Conservation (phyloP, 1,140 invertebrate species). For the Batillaria attramentaria region DNA sequence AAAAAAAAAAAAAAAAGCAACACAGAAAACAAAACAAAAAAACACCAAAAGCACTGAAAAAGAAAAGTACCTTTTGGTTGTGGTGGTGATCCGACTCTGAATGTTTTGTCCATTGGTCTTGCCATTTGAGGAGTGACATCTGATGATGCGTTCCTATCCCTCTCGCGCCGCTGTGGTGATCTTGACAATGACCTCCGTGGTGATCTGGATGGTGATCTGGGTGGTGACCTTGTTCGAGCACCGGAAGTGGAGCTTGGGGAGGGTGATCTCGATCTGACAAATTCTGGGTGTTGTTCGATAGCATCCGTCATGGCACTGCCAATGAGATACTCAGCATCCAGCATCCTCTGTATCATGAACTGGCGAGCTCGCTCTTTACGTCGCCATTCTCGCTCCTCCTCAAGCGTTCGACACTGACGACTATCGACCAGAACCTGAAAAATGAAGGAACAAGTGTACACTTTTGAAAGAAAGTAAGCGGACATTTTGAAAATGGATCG, state of each 20-base stretch:
- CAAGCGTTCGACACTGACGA: not conserved
- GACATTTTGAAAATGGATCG: not conserved
- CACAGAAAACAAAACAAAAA: no score
- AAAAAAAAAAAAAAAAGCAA: no score
- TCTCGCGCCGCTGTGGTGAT: no score
- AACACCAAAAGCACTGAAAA: no score
- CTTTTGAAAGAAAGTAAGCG: not conserved
- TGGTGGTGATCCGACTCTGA: no score
- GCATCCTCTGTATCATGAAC: constrained; percentile 51
- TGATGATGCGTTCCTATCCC: no score
- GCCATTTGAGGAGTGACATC: no score
- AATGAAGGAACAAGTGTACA: not conserved
- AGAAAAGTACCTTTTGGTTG: no score
- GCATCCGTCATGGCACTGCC: constrained; percentile 51
- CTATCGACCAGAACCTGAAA: not conserved
- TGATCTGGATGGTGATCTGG: constrained; percentile 38
- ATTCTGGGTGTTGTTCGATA: constrained; percentile 52
- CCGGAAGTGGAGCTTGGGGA: constrained; percentile 28
- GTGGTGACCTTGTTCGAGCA: constrained; percentile 25
- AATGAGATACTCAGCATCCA: constrained; percentile 60
- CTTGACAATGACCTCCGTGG: no score
- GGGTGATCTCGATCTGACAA: constrained; percentile 39
- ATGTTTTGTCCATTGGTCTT: no score
- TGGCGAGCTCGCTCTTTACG: constrained; percentile 41
- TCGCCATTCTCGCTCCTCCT: constrained; percentile 34